Percentiles rank a stretch among this genome's conserved stretches.
These are phyloP conservation scores for Rhingia campestris DNA, from an alignment of 2,888 invertebrate species.

Conservation along the genomic window DNA sequence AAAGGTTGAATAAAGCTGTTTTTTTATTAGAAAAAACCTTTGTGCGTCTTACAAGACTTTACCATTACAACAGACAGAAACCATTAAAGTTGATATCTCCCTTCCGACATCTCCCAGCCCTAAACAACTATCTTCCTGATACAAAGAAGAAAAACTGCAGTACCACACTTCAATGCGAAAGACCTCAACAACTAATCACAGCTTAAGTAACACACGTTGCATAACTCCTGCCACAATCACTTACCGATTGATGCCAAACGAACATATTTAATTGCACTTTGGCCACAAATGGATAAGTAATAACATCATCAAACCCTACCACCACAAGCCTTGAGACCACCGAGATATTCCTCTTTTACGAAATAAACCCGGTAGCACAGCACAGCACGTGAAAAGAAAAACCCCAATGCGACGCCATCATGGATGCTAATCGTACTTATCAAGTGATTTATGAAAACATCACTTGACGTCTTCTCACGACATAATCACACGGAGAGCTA, in stretches of 20 bases:
- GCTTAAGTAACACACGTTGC: constrained; percentile 47
- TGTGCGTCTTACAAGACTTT: too few species aligned
- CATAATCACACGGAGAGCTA: not conserved
- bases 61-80: not conserved
- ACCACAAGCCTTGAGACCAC: not conserved
- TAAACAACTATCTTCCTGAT: constrained; percentile 21
- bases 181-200: constrained; percentile 34
- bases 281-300: constrained; percentile 62
- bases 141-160: not conserved
- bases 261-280: constrained; percentile 49
- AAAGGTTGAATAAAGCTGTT: too few species aligned
- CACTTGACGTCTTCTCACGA: constrained; percentile 41
- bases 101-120: constrained; percentile 31
- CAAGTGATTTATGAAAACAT: constrained; percentile 49
- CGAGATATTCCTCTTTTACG: not conserved
- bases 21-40: too few species aligned
- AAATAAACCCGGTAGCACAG: constrained; percentile 39
- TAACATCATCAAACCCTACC: constrained; percentile 32
- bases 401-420: constrained; percentile 24
- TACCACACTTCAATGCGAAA: constrained; percentile 2
- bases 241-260: constrained; percentile 34
- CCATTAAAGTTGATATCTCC: not conserved
- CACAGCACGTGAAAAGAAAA: not conserved
- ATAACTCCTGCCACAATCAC: constrained; percentile 37
- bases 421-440: constrained; percentile 21